Percentiles rank a stretch among this genome's conserved stretches.
Conservation (phyloP, 2,888 invertebrate species). For the Pegoplata infirma region DNA sequence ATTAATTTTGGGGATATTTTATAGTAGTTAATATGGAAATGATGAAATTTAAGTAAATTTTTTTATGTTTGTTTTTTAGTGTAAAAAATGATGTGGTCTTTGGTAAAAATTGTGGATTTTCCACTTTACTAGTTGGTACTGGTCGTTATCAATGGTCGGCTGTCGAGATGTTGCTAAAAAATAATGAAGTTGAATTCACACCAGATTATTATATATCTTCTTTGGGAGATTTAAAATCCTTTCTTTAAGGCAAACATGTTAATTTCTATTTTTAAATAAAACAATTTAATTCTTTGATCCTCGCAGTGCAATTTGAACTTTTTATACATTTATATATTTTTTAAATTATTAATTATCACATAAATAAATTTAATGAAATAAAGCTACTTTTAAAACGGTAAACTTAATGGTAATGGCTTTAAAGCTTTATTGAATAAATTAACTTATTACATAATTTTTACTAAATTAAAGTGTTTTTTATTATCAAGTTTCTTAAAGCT, state of each 20-base stretch:
- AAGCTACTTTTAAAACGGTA: neutral
- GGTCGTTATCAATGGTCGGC: conserved; percentile 86
- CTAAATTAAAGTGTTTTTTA: too few species aligned
- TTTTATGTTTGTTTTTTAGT: conserved; percentile 78
- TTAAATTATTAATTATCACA: conserved; percentile 13
- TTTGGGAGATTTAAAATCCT: conserved; percentile 83
- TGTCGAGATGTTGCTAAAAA: conserved; percentile 79
- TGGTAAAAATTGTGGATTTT: conserved; percentile 91
- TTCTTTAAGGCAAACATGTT: too few species aligned
- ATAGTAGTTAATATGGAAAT: too few species aligned
- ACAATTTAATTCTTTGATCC: neutral
- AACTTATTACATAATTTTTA: too few species aligned
- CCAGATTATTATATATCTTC: conserved; percentile 86
- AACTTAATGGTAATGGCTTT: neutral
- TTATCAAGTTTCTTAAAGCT: too few species aligned
- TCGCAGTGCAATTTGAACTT: neutral
- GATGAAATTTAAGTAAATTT: neutral
- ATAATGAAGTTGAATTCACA: conserved; percentile 81
- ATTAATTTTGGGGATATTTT: too few species aligned
- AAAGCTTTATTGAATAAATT: too few species aligned
- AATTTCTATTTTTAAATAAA: too few species aligned
- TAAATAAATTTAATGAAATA: too few species aligned
- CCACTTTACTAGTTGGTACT: conserved; percentile 91
- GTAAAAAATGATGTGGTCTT: conserved; percentile 95
- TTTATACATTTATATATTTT: neutral